Base-by-base conservation (phyloP, 2,888 invertebrate species). In the Polietes domitor region DNA sequence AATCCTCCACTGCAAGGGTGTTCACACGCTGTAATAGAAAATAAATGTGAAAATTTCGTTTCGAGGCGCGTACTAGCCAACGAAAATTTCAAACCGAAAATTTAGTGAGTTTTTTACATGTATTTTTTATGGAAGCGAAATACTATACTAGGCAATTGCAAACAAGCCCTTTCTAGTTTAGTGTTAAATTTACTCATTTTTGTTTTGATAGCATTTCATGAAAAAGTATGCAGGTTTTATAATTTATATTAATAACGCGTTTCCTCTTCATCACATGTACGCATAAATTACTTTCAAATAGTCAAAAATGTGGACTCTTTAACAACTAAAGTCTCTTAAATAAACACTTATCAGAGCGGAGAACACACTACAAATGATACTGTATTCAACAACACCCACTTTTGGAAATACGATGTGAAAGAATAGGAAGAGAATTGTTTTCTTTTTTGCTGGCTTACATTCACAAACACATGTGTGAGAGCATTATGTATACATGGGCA, bases 231-330 rank as follows among this genome's bases (percentile, higher is more conserved):
- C 77, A 71, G 77, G 77, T 61, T 71, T 61, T 28, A 77, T 47
- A 50, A 72, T 76, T 53, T 19, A 41, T 71, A 71, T 74, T 77
- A 77, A 82, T 77, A 58, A 74, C 43, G 61, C 28, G 43, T 77
- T 82, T 82, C 82, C 77, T 74, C 58, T 77, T 77, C 41, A 74
- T 19, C 68, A 53, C 61, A 82, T 70, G 77, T 77, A 58, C 68
- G 63, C 73, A 82, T 77, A 77, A 70, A 70, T 61, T 70, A 58
- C 47, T 50, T 41, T 24, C 12, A 50, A 63, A 61, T 50, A 9
- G n/a, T 32, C 26, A 17, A 43, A 47, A 72, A 71, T 82, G 71
- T 78, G n/a, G n/a, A 72, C 75, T 82, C 75, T 78, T 82, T 32
- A 74, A 26, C 19, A 28, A 37, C n/a, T 17, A 50, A 63, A 47